These are phyloP conservation scores for Aleadryas rufinucha DNA, from an alignment of 2,113 vertebrate species.

Conservation along the genomic window DNA sequence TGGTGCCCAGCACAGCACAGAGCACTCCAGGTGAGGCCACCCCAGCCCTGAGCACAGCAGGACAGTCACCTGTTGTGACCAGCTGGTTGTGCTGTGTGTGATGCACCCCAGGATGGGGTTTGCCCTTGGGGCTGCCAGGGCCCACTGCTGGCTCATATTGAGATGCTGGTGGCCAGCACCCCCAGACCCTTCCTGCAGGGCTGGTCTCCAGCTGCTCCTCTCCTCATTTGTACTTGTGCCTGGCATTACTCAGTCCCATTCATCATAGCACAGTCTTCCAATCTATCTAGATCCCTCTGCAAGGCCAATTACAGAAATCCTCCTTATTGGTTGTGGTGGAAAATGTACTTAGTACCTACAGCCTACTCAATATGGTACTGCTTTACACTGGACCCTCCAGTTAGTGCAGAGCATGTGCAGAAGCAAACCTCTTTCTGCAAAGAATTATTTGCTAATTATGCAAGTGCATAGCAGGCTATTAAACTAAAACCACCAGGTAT, in stretches of 20 bases:
- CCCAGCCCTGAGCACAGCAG: neutral
- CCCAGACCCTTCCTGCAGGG: neutral
- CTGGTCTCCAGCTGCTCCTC: neutral
- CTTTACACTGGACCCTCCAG: neutral
- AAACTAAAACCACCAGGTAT: neutral
- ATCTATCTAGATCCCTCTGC: neutral
- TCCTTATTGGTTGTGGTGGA: neutral
- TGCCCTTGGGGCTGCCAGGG: neutral
- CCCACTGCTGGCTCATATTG: neutral
- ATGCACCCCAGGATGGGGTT: neutral
- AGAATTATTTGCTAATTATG: neutral
- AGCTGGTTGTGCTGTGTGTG: neutral
- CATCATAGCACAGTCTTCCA: neutral
- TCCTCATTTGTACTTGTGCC: neutral
- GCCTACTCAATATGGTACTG: neutral
- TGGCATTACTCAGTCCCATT: neutral
- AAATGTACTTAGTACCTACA: neutral
- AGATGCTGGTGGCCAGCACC: neutral
- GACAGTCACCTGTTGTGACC: accelerated
- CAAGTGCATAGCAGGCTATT: neutral
- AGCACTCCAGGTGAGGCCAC: neutral
- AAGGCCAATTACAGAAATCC: neutral
- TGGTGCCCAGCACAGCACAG: neutral
- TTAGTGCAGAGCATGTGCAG: neutral
- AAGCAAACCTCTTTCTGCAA: neutral